Evolutionary conservation across 1,140 invertebrate genomes (phyloP), one percentile per base, ranked within the genome.

Genomic region (Lysiphlebus fabarum): DNA sequence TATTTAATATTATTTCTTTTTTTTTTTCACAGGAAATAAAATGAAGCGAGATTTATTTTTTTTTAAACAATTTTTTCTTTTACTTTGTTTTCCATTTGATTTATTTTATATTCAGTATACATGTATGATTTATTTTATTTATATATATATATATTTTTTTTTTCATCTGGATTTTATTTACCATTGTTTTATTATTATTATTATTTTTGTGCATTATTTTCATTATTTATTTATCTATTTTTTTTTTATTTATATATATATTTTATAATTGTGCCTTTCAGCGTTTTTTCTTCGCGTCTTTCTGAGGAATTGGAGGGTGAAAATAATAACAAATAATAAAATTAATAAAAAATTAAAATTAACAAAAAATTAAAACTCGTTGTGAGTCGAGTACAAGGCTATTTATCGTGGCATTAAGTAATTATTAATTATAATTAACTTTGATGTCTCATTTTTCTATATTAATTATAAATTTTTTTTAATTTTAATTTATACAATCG

Each of bases 391-490:
- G 14, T 44, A 51, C 34, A 57, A 49, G 45, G 38, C 45, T 41
- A 57, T n/a, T 47, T 56, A 57, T 57, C 50, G 56, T 41, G 40
- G 56, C 26, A 49, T 57, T 26, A 42, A 57, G 8, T 49, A 33
- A 26, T 12, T 14, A 50, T 57, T 5, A 45, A 47, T 50, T 38
- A 42, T 50, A 49, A 49, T 50, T 45, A 48, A 17, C 54, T 56
- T 56, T 56, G 54, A 56, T 56, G 44, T 42, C 37, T 56, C 34
- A 38, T 56, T 56, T 26, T 8, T 56, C 34, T 17, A 56, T 56
- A 49, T 34, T 55, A 8, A 50, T 14, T 37, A 12, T 50, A 37
- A 12, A 11, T 12, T 33, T 38, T 50, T 50, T 26, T 48, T 0
- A 48, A 40, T 56, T 45, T 8, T 40, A 17, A 48, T 48, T 12